These are phyloP conservation scores for Halesus radiatus DNA, from an alignment of 1,140 invertebrate genomes.

Conservation along the genomic window DNA sequence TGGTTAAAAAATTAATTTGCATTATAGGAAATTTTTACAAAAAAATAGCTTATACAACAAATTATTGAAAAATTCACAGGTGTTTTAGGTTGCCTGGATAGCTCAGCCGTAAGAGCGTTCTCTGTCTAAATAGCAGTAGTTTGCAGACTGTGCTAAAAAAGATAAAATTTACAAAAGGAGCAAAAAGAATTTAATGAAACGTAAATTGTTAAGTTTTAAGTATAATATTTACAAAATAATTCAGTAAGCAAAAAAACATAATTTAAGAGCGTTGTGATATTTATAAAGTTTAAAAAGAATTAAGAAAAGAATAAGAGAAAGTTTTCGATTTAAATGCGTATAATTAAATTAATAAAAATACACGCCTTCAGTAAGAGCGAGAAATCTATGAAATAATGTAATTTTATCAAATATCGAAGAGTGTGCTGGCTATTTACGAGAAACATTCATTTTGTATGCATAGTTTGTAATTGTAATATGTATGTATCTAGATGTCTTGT, in stretches of 20 bases:
- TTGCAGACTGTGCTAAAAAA: not conserved
- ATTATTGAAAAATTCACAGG: not conserved
- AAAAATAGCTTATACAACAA: not conserved
- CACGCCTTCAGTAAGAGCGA: not conserved
- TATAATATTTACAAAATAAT: not conserved
- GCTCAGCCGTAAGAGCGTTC: too few species aligned
- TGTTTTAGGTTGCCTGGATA: too few species aligned
- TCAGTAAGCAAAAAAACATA: not conserved
- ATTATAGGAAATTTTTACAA: not conserved
- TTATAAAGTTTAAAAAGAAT: not conserved
- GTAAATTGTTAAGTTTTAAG: too few species aligned
- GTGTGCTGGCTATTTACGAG: not conserved
- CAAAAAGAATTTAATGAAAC: not conserved
- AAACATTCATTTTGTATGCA: slow-evolving; percentile 20
- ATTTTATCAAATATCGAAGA: slow-evolving; percentile 12
- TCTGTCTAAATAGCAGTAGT: too few species aligned
- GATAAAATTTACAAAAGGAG: not conserved
- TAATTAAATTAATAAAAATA: not conserved
- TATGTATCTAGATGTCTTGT: not conserved
- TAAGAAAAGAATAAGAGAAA: not conserved
- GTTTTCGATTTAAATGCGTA: not conserved
- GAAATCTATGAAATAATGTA: slow-evolving; percentile 1
- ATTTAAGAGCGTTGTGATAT: not conserved
- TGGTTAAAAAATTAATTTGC: not conserved
- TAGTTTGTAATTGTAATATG: slow-evolving; percentile 1